Evolutionary conservation across 2,113 vertebrate genomes (phyloP), one percentile per base, ranked within the genome.

Genomic region (Chionis minor): DNA sequence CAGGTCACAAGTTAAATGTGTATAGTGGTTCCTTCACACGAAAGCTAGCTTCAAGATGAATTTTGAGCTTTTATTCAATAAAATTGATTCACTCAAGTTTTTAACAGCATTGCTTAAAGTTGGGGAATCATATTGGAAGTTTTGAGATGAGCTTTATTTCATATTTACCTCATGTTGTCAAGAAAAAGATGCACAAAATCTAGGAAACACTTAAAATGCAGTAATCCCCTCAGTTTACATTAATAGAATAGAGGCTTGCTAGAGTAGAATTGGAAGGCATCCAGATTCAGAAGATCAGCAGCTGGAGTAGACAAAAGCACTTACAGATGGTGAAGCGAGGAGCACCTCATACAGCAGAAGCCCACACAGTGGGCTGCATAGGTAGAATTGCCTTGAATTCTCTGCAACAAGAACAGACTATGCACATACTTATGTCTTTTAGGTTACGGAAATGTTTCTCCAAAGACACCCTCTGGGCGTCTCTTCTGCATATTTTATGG

Each of bases 401-500:
- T 83, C 32, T 65, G 72, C 49, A 66, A 19, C 67, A 79, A 88
- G 70, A 81, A 40, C n/a, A 78, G 66, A 75, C 11, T 0, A 2
- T 77, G 44, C 66, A 74, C 85, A 32, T 47, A 17, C 56, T 77
- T 59, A 51, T 83, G 70, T 95, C 77, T 79, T 96, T 66, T 84
- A 99, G 99, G 99, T 71, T 99, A 99, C 74, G 99, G 99, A 85
- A 99, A 99, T 81, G 99, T 99, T 88, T 98, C 99, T 58, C 99
- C 99, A 7, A 99, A 99, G 98, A 99, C 99, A 3, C 92, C 99
- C 2, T 91, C 98, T 5, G 99, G 99, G 28, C 98, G 99, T 45
- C 98, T 99, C 32, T 99, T 99, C 97, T 99, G 99, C 96, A 99
- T 99, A 97, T 99, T 99, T 98, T 99, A 99, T 16, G 99, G 99